These are phyloP conservation scores for Cerastis rubricosa DNA, from an alignment of 2,888 invertebrate species.

Conservation along the genomic window DNA sequence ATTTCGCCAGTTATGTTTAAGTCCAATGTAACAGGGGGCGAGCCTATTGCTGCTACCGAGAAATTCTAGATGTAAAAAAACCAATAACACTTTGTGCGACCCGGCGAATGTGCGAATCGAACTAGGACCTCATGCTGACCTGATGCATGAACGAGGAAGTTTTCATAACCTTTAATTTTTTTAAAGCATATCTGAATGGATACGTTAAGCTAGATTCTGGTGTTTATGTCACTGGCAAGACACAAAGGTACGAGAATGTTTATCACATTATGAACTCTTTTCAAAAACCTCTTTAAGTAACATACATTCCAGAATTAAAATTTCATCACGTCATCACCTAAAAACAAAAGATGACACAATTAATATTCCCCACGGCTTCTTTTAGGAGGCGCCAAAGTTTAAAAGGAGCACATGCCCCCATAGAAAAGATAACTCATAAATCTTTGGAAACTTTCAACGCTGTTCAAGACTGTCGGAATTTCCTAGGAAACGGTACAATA, in stretches of 20 bases:
- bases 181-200: not conserved
- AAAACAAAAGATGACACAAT: constrained; percentile 48
- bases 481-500: constrained; percentile 46
- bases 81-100: no score
- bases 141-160: no score
- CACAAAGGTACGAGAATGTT: not conserved
- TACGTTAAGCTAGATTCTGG: not conserved
- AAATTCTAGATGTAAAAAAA: no score
- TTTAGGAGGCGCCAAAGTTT: constrained; percentile 49
- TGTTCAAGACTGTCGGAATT: constrained; percentile 47
- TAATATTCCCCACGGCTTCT: constrained; percentile 43
- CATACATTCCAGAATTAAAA: not conserved
- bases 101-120: no score
- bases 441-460: constrained; percentile 57
- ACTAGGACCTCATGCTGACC: no score
- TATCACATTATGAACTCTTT: not conserved
- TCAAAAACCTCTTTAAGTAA: not conserved
- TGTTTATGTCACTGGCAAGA: not conserved
- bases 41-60: no score
- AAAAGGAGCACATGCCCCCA: constrained; percentile 53
- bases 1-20: no score
- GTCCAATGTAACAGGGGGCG: no score
- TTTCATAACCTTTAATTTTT: no score
- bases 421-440: constrained; percentile 64
- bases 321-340: not conserved